These are phyloP conservation scores for Drosophila anomalipes DNA, from an alignment of 2,888 invertebrate species.

Conservation along the genomic window DNA sequence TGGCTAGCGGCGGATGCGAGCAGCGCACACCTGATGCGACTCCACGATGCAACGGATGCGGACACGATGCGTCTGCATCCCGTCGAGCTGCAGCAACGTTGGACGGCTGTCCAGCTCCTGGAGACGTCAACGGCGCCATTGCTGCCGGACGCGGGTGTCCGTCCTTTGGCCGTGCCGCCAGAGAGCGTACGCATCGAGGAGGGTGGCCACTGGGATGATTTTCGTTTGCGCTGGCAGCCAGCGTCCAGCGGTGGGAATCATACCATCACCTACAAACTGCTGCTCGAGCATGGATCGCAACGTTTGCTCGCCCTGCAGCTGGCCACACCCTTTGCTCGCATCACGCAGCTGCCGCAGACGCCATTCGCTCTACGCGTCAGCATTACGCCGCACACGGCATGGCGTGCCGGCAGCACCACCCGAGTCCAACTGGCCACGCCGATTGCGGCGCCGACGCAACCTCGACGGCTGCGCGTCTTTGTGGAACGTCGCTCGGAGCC, in stretches of 20 bases:
- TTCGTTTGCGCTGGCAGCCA: conserved; percentile 94
- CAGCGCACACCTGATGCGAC: conserved; percentile 40
- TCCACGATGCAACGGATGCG: not conserved
- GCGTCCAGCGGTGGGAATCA: conserved; percentile 92
- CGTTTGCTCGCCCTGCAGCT: conserved; percentile 60
- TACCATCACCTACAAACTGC: conserved; percentile 89
- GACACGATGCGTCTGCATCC: conserved; percentile 85
- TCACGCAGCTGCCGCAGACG: conserved; percentile 85
- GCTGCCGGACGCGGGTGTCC: conserved; percentile 87
- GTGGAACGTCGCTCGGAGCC: conserved; percentile 87
- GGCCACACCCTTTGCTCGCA: conserved; percentile 85
- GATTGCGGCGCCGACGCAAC: conserved; percentile 92
- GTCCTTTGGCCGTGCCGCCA: conserved; percentile 90
- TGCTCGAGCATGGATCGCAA: conserved; percentile 57
- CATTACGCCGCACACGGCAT: conserved; percentile 93
- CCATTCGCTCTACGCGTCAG: conserved; percentile 90
- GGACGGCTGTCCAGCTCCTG: conserved; percentile 54
- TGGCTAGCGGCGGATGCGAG: conserved; percentile 91
- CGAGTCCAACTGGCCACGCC: conserved; percentile 90
- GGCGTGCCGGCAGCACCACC: conserved; percentile 91
- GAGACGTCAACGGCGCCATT: not conserved
- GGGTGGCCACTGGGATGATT: conserved; percentile 93
- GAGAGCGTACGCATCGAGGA: conserved; percentile 88
- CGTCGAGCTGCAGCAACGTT: conserved; percentile 65
- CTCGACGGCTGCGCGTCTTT: conserved; percentile 90